Percentiles rank a stretch among this genome's conserved stretches.
Evolutionary conservation across 2,113 vertebrate genomes (phyloP).

Genomic region (Ivindomyrus marchei): DNA sequence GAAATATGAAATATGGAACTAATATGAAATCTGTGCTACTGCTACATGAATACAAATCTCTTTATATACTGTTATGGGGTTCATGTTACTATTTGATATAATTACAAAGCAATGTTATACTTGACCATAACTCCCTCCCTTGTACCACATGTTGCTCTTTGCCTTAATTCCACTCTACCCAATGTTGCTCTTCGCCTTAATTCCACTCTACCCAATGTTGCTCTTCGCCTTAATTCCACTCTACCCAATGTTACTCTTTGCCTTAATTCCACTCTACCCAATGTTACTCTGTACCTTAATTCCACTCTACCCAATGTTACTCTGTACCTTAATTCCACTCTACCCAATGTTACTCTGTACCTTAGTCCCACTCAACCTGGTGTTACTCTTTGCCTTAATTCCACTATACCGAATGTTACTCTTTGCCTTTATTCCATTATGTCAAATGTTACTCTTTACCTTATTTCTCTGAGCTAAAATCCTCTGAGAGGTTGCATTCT

Average conservation of each 20-base stretch:
- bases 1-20: not conserved
- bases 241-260: not conserved
- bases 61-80: too few species aligned
- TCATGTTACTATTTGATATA: too few species aligned
- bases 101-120: not conserved
- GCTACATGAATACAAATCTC: not conserved
- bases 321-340: not conserved
- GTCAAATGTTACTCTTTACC: not conserved
- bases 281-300: not conserved
- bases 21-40: not conserved
- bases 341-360: not conserved
- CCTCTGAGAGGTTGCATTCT: not conserved
- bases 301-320: not conserved
- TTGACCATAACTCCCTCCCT: not conserved
- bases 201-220: not conserved
- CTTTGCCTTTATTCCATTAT: not conserved
- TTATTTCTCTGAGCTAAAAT: not conserved
- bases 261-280: not conserved
- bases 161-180: not conserved
- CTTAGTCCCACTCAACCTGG: not conserved
- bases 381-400: not conserved
- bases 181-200: not conserved
- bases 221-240: not conserved
- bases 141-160: not conserved
- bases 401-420: not conserved